Evolutionary conservation across 2,797 vertebrate species (phyloP), one percentile per base, ranked within the genome.

Genomic region (Salarias fasciatus): DNA sequence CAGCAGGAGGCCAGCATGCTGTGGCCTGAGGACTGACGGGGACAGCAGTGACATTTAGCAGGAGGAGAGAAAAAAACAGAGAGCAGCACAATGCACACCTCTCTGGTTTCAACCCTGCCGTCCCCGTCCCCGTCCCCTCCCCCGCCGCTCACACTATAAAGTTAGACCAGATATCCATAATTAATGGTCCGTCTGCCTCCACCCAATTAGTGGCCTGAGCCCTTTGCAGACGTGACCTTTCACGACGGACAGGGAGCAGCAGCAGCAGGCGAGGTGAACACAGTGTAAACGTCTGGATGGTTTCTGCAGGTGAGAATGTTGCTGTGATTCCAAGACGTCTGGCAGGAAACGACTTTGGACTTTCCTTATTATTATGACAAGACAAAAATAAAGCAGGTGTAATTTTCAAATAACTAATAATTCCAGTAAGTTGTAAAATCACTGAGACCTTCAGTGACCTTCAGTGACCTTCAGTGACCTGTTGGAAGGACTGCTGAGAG

Each of bases 11-110:
- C 18, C 18, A 18, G 18, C 18, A 24, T 18, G 3, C 18, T 24
- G 18, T 24, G 18, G 18, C 18, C 18, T 24, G 18, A 3, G 40
- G n/a, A 3, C 29, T 8, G 69, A 62, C 49, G 42, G 56, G 5
- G 15, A 63, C 40, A 73, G 53, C 28, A 30, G 28, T 70, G 71
- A 71, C 66, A 70, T 75, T 82, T 67, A 77, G 38, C 56, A 74
- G 56, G 63, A 51, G 56, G 53, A 30, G 30, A 31, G 30, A 40
- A 41, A 41, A 8, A 33, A 31, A 66, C 45, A 64, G 4, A 40
- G n/a, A 52, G 58, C 1, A 18, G 13, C 51, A 33, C 37, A 41
- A 31, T 69, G 14, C n/a, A 15, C 33, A 2, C 56, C 36, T 45
- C 1, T 41, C 11, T 11, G 8, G n/a, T 31, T 36, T 46, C 45